phyloP scores from a whole-genome alignment of 2,888 invertebrate genomes.

The Plemyria rubiginata region DNA sequence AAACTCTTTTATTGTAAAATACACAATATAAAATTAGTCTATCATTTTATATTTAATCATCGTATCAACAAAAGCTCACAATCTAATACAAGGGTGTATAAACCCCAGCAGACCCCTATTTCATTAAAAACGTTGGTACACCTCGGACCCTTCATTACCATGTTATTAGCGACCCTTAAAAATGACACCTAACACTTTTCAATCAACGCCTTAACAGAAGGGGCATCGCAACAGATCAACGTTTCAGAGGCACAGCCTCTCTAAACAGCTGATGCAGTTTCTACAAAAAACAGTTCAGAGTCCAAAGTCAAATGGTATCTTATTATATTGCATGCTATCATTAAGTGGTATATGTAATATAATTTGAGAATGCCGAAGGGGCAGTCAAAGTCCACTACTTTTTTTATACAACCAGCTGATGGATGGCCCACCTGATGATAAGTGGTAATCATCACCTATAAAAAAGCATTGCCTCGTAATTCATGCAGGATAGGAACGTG shows the following conservation, averaged over 20 bases:
- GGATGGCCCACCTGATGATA: too few relatives aligned
- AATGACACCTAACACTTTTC: slow-evolving; percentile 47
- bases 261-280: slow-evolving; percentile 38
- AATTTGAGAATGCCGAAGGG: too few relatives aligned
- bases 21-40: too few relatives aligned
- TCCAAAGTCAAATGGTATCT: too few relatives aligned
- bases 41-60: not conserved
- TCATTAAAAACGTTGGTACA: slow-evolving; percentile 23
- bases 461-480: too few relatives aligned
- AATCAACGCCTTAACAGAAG: slow-evolving; percentile 42
- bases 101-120: slow-evolving; percentile 15
- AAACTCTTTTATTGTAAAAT: too few relatives aligned
- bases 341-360: too few relatives aligned
- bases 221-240: slow-evolving; percentile 27
- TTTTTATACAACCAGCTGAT: too few relatives aligned
- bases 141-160: slow-evolving; percentile 41
- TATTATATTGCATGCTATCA: too few relatives aligned
- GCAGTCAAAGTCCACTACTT: too few relatives aligned
- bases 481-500: too few relatives aligned
- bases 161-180: slow-evolving; percentile 41
- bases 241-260: slow-evolving; percentile 43
- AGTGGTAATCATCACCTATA: too few relatives aligned
- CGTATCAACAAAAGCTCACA: slow-evolving; percentile 10
- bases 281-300: not conserved
- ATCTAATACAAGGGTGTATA: slow-evolving; percentile 15